These are phyloP conservation scores for Lasioglossum vierecki DNA, from an alignment of 2,888 invertebrate species.

Conservation along the genomic window DNA sequence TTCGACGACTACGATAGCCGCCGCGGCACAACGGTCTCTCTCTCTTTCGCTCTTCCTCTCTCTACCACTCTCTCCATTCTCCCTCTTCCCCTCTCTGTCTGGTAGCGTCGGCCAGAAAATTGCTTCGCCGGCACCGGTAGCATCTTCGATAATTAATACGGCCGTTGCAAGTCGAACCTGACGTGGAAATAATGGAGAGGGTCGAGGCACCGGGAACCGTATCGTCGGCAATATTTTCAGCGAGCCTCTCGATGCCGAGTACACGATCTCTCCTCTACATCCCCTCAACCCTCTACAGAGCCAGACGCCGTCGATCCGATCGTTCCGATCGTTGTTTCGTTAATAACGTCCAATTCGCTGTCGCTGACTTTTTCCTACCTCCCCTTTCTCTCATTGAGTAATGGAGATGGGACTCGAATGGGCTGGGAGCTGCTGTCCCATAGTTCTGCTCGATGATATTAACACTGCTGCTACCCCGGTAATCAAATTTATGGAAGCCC, in stretches of 20 bases:
- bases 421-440: background rate
- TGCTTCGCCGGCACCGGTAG: slow-evolving; percentile 51
- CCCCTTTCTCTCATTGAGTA: background rate
- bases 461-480: background rate
- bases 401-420: slow-evolving; percentile 9
- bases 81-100: background rate
- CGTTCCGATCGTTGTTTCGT: slow-evolving; percentile 15
- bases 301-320: slow-evolving; percentile 7
- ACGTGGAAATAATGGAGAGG: slow-evolving; percentile 60
- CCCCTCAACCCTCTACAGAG: background rate
- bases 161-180: slow-evolving; percentile 50
- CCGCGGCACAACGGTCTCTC: slow-evolving; percentile 14
- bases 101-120: slow-evolving; percentile 43
- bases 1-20: slow-evolving; percentile 39
- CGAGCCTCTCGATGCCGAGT: background rate
- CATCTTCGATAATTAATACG: slow-evolving; percentile 71
- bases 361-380: slow-evolving; percentile 5
- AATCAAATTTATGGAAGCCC: background rate
- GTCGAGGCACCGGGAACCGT: slow-evolving; percentile 26
- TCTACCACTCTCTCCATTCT: too few relatives aligned
- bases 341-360: slow-evolving; percentile 10
- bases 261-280: background rate
- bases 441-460: background rate
- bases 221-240: slow-evolving; percentile 47
- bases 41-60: background rate